A percentile compares a stretch with the other conserved stretches of the same genome.
Evolutionary conservation across 1,140 invertebrate genomes (phyloP).

Genomic region (Tachypleus tridentatus): DNA sequence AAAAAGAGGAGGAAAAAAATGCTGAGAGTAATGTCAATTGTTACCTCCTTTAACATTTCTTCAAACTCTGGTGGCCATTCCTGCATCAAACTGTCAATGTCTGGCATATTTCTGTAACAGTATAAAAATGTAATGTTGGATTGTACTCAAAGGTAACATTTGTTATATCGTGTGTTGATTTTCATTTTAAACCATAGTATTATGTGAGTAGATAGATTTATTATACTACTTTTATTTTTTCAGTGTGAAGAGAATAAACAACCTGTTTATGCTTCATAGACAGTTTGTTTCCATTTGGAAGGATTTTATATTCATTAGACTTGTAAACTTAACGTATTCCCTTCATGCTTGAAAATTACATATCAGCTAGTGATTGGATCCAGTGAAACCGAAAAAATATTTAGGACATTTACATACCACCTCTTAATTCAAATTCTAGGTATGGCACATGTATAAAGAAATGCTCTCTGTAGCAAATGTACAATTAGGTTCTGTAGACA

Average conservation of each 20-base stretch:
- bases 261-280: background rate
- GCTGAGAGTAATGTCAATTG: constrained; percentile 4
- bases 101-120: constrained; percentile 68
- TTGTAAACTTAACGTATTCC: too few species aligned
- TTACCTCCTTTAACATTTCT: constrained; percentile 54
- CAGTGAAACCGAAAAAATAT: too few species aligned
- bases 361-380: too few species aligned
- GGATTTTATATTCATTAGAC: background rate
- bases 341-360: too few species aligned
- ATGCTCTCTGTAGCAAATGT: too few species aligned
- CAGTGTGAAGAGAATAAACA: background rate
- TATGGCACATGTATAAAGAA: too few species aligned
- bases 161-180: background rate
- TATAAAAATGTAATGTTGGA: background rate
- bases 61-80: constrained; percentile 87
- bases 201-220: constrained; percentile 4
- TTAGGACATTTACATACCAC: too few species aligned
- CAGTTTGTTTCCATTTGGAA: background rate
- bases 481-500: too few species aligned
- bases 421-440: too few species aligned
- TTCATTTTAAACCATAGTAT: constrained; percentile 6
- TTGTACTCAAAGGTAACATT: too few species aligned
- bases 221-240: background rate
- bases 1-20: too few species aligned
- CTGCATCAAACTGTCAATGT: constrained; percentile 84